Conservation (phyloP, 2,113 vertebrate genomes). For the Gymnarchus niloticus region DNA sequence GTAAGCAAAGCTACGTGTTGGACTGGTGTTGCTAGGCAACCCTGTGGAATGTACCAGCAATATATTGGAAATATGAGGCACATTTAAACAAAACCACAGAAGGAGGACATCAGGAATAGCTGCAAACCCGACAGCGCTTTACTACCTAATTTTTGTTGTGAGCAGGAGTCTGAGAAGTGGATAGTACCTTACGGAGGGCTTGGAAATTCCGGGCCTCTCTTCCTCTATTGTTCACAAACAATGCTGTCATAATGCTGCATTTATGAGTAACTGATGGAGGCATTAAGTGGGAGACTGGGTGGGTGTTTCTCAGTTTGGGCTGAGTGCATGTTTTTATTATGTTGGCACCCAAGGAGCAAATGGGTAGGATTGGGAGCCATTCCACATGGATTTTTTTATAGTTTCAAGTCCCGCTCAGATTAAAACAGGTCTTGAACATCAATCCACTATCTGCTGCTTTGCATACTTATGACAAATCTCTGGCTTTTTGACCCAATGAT, state of each 20-base stretch:
- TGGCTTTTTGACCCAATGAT: background rate
- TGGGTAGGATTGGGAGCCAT: background rate
- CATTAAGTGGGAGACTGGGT: background rate
- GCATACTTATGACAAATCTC: background rate
- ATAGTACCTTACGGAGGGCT: background rate
- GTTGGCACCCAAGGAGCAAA: background rate
- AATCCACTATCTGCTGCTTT: background rate
- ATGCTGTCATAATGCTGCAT: background rate
- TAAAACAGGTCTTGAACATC: background rate
- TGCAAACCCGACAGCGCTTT: background rate
- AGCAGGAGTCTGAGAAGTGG: background rate
- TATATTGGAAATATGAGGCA: background rate
- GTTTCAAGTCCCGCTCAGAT: background rate
- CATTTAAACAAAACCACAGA: background rate
- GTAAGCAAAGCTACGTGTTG: background rate
- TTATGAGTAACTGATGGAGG: constrained; percentile 4
- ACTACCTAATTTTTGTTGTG: background rate
- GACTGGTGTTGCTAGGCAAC: constrained; percentile 17
- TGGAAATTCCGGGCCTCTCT: background rate
- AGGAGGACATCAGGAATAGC: background rate
- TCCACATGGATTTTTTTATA: background rate
- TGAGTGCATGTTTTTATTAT: background rate
- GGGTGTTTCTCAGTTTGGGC: constrained; percentile 11
- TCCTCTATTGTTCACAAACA: background rate
- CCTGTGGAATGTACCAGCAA: constrained; percentile 4